Evolutionary conservation across 1,140 invertebrate genomes (phyloP), one percentile per base, ranked within the genome.

Genomic region (Goniozus legneri): DNA sequence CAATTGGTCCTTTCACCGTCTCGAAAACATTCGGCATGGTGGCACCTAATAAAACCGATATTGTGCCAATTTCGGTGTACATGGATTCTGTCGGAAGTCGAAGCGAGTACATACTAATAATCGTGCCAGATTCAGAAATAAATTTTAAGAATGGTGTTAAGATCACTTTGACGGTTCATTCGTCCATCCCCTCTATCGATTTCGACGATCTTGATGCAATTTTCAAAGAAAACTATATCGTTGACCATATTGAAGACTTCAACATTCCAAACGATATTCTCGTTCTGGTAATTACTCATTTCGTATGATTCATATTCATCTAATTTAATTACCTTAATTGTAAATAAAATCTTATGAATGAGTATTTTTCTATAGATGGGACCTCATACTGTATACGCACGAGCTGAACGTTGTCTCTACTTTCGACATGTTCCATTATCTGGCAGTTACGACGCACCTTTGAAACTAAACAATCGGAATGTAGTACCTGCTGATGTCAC

Each of bases 181-280:
- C 54, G 3, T 54, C 36, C 10, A 14, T 64, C 3, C 67, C 71
- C 0, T 46, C 22, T 0, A 34, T 73, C 7, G 56, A 72, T 42
- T 67, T 71, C 20, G 7, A 58, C 3, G 47, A 71, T 44, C 40
- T 62, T 3, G 46, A 59, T 7, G 38, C 42, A 13, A 70, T 69
- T 18, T 73, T 73, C 38, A 34, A 47, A 12, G 61, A 66, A 14
- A 71, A 62, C 39, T 35, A 63, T 34, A 32, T 71, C 7, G 57
- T 69, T 6, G 49, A 70, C 18, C 22, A 36, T 1, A 34, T 61
- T 10, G 37, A 62, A 15, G 54, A 68, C 27, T 62, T 31, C 24
- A 27, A 10, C 10, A 10, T 10, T 10, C 4, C 24, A 27, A n/a
- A n/a, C n/a, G n/a, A n/a, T n/a, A n/a, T n/a, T n/a, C n/a, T n/a